Conservation (phyloP, 2,888 invertebrate species). For the Mythimna lalbum region DNA sequence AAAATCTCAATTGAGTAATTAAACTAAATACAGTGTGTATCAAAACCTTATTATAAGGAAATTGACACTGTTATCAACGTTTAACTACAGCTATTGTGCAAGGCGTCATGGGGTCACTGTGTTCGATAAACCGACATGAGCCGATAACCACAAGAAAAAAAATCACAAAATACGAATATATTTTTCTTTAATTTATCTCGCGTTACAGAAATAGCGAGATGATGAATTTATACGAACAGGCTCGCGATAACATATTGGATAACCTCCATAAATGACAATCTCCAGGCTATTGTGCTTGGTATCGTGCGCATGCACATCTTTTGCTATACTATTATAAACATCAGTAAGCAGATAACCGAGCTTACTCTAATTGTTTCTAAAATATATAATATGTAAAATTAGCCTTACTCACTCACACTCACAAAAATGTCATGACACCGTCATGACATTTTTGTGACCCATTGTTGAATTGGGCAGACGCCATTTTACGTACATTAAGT, state of each 20-base stretch:
- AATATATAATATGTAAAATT: conserved; percentile 4
- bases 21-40: conserved; percentile 30
- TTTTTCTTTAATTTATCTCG: conserved; percentile 77
- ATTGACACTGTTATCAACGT: conserved; percentile 77
- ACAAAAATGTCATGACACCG: background rate
- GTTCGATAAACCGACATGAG: conserved; percentile 77
- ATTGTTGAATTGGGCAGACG: background rate
- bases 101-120: conserved; percentile 80
- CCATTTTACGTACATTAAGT: background rate
- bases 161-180: conserved; percentile 75
- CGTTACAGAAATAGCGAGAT: conserved; percentile 70
- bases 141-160: conserved; percentile 78
- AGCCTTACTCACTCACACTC: background rate
- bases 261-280: conserved; percentile 64
- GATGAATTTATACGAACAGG: conserved; percentile 51
- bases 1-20: conserved; percentile 39
- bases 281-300: conserved; percentile 31
- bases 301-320: conserved; percentile 34
- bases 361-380: conserved; percentile 27
- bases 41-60: conserved; percentile 71
- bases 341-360: conserved; percentile 23
- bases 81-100: conserved; percentile 79
- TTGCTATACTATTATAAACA: conserved; percentile 32
- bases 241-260: conserved; percentile 68
- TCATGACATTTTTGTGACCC: background rate